Conservation (phyloP, 2,113 vertebrate species). For the Xenopus tropicalis region UCB_Xtro_10.0 CM004449.2:31044001-31044500, state of each 20-base stretch:
- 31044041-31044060: background rate
- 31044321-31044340: conserved; percentile 38
- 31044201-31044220: background rate
- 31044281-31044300: conserved; percentile 25
- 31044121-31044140: background rate
- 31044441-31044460: background rate
- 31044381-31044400: background rate
- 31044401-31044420: conserved; percentile 3
- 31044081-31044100: background rate
- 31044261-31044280: conserved; percentile 14
- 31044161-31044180: background rate
- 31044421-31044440: conserved; percentile 13
- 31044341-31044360: conserved; percentile 19
- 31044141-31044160: background rate
- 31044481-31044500: no score
- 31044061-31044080: no score
- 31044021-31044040: background rate
- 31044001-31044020: background rate
- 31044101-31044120: background rate
- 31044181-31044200: background rate
- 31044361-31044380: conserved; percentile 26
- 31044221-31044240: conserved; percentile 9
- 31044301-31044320: conserved; percentile 26
- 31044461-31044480: background rate
- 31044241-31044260: conserved; percentile 29